These are phyloP conservation scores for Perizoma flavofasciatum DNA, from an alignment of 2,888 invertebrate genomes.

Conservation along the genomic window DNA sequence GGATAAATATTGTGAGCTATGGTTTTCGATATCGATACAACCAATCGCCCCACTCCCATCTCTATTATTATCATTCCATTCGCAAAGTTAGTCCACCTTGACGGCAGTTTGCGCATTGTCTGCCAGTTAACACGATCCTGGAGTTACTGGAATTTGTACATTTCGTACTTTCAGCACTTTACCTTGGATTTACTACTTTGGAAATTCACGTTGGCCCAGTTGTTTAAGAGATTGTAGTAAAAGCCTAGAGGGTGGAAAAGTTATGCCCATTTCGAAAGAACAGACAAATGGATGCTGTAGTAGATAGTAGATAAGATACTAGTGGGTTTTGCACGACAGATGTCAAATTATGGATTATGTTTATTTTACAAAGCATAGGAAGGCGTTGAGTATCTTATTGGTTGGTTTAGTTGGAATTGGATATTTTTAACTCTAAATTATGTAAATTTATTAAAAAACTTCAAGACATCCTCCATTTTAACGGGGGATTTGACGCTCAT, in stretches of 20 bases:
- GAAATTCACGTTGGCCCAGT: slow-evolving; percentile 29
- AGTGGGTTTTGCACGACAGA: too few relatives aligned
- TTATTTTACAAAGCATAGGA: too few relatives aligned
- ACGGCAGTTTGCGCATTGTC: slow-evolving; percentile 61
- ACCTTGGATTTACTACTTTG: slow-evolving; percentile 39
- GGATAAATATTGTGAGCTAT: too few relatives aligned
- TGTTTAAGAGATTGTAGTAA: slow-evolving; percentile 25
- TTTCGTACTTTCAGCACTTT: slow-evolving; percentile 31
- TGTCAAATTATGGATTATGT: too few relatives aligned
- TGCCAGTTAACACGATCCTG: slow-evolving; percentile 43
- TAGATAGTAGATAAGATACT: too few relatives aligned
- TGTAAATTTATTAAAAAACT: too few relatives aligned
- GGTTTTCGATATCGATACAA: slow-evolving; percentile 39
- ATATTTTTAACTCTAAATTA: too few relatives aligned
- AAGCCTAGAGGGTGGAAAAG: slow-evolving; percentile 15
- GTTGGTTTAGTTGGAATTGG: too few relatives aligned
- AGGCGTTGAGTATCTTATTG: too few relatives aligned
- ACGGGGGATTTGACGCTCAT: too few relatives aligned
- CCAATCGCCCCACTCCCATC: slow-evolving; percentile 32
- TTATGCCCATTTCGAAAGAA: slow-evolving; percentile 1
- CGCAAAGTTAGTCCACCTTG: slow-evolving; percentile 71
- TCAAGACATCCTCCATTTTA: too few relatives aligned
- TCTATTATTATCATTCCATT: slow-evolving; percentile 52
- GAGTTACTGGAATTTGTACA: slow-evolving; percentile 16
- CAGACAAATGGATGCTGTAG: too few relatives aligned